Evolutionary conservation across 2,888 invertebrate genomes (phyloP), one percentile per base, ranked within the genome.

Genomic region (Epistrophella euchroma): DNA sequence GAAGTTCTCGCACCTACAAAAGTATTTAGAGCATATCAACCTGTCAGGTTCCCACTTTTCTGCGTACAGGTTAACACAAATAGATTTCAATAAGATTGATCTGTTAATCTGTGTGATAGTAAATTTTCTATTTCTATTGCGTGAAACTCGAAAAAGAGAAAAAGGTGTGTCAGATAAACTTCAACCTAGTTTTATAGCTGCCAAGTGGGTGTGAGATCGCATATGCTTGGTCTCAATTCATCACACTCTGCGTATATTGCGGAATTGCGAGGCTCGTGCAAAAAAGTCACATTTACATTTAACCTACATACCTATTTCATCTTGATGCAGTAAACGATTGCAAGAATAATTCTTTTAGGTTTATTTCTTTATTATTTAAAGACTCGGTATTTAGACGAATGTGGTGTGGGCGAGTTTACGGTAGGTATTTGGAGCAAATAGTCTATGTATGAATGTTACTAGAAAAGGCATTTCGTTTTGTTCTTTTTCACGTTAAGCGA

Each of bases 391-490:
- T 72, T 73, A 68, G 52, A 58, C 52, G 52, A 22, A 13, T 10
- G 15, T 10, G 11, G 25, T 13, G 60, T 62, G 47, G 55, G 68
- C 45, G 68, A 78, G 40, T 70, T 28, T 64, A 40, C 35, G 78
- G 78, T 71, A 84, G 78, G 78, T 71, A 84, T 84, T 84, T 84
- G 70, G 78, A 78, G 70, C 78, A 79, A 74, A 56, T 74, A 25
- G 25, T 58, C 70, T 47, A 11, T 15, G 15, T n/a, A n/a, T n/a
- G n/a, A n/a, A 60, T 45, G 45, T 43, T 66, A 28, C 43, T 7
- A 9, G 32, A 32, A 32, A 56, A n/a, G 55, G 40, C 22, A 37
- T 37, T 35, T 55, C 15, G 13, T 50, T 71, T 35, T 60, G 4
- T 35, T 10, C 13, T 71, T 45, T 58, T 72, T 45, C 10, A 10